Percentiles rank a stretch among this genome's conserved stretches.
phyloP scores from a whole-genome alignment of 1,140 invertebrate species.

The Galendromus occidentalis region DNA sequence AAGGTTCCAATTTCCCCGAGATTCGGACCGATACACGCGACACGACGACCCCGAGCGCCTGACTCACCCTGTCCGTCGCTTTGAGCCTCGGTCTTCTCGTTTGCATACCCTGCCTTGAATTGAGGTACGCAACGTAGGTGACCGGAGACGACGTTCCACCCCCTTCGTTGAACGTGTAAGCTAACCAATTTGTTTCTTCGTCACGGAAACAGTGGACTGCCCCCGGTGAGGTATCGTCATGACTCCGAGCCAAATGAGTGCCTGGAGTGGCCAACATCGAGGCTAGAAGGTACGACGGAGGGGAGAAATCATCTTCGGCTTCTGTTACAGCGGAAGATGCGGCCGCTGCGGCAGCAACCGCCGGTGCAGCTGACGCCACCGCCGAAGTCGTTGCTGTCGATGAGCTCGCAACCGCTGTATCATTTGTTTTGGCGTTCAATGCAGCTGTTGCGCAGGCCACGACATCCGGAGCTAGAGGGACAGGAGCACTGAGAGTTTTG shows the following conservation, averaged over 20 bases:
- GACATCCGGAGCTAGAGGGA: no score
- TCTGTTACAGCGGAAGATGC: no score
- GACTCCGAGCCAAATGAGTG: conserved; percentile 53
- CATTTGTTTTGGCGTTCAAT: background rate
- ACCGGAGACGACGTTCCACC: conserved; percentile 20
- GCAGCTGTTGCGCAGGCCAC: no score
- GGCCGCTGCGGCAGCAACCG: background rate
- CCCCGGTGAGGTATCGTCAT: conserved; percentile 66
- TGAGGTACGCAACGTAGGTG: conserved; percentile 6
- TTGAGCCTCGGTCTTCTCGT: no score
- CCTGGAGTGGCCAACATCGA: conserved; percentile 24
- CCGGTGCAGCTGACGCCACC: background rate
- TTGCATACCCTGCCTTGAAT: no score
- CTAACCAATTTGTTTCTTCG: conserved; percentile 27
- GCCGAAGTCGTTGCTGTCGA: background rate
- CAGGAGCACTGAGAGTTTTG: no score
- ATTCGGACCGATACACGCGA: no score
- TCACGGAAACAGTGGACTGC: conserved; percentile 59
- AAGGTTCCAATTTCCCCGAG: no score
- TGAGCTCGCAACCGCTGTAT: background rate
- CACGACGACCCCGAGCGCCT: no score
- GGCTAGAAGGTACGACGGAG: conserved; percentile 19
- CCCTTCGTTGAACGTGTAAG: conserved; percentile 25
- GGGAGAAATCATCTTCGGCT: conserved; percentile 1
- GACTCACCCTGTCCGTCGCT: no score